Percentiles rank a stretch among this genome's conserved stretches.
Conservation (phyloP, 2,113 vertebrate species). For the Aepyceros melampus region DNA sequence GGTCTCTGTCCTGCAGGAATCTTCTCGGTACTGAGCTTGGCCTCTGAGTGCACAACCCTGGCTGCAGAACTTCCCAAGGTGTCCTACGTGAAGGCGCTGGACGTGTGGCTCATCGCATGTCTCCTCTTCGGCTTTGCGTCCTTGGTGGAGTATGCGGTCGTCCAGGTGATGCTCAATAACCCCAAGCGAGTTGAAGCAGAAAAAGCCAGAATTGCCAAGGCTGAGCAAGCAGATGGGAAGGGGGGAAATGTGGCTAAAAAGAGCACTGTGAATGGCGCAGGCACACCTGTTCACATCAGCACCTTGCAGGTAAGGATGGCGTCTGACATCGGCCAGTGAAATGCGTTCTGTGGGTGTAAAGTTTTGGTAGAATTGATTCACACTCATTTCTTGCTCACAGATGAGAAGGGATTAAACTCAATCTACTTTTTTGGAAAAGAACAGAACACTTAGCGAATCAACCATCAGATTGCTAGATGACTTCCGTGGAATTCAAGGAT, state of each 20-base stretch:
- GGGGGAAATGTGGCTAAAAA: slow-evolving; percentile 84
- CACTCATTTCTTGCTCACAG: not conserved
- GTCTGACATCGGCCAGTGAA: accelerated
- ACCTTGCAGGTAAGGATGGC: slow-evolving; percentile 91
- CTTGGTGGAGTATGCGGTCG: slow-evolving; percentile 96
- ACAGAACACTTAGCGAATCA: not conserved
- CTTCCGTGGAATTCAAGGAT: not conserved
- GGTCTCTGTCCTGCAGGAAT: slow-evolving; percentile 84
- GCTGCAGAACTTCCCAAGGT: slow-evolving; percentile 98
- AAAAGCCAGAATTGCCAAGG: slow-evolving; percentile 93
- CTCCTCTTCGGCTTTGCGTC: slow-evolving; percentile 98
- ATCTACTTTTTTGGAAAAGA: not conserved
- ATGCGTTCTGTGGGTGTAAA: accelerated
- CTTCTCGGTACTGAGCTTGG: slow-evolving; percentile 97
- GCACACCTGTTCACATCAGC: slow-evolving; percentile 96
- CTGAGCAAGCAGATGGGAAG: slow-evolving; percentile 90
- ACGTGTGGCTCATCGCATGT: slow-evolving; percentile 98
- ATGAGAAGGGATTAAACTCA: not conserved
- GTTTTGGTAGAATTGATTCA: not conserved
- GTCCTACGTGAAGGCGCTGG: slow-evolving; percentile 98
- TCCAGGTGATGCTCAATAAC: slow-evolving; percentile 98
- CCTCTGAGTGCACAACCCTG: slow-evolving; percentile 97
- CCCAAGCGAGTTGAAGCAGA: slow-evolving; percentile 95
- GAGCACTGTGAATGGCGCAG: slow-evolving; percentile 93
- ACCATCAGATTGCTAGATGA: not conserved